These are phyloP conservation scores for Macrosiphum euphorbiae DNA, from an alignment of 2,888 invertebrate genomes.

Conservation along the genomic window DNA sequence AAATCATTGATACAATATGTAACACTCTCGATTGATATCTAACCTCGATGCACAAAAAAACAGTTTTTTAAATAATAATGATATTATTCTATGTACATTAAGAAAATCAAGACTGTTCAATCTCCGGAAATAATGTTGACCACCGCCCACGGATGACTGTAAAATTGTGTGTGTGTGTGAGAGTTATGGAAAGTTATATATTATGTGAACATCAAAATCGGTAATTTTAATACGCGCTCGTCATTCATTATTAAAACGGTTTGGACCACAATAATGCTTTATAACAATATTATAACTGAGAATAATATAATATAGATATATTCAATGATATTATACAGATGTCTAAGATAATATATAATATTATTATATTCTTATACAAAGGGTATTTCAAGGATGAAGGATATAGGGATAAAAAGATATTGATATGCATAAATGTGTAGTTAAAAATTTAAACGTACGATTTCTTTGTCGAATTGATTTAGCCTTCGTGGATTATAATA, in stretches of 20 bases:
- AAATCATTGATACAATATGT: not conserved
- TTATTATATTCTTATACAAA: not conserved
- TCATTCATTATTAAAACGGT: not conserved
- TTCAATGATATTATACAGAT: not conserved
- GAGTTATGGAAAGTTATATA: not conserved
- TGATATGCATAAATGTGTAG: not conserved
- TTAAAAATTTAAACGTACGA: not conserved
- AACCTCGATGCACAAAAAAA: not conserved
- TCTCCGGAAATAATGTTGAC: not conserved
- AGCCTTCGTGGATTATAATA: slow-evolving; percentile 22
- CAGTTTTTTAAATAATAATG: not conserved
- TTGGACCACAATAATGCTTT: not conserved
- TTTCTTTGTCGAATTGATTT: slow-evolving; percentile 22
- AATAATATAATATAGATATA: no score
- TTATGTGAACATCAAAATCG: not conserved
- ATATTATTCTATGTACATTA: not conserved
- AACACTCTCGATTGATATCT: not conserved
- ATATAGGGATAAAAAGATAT: not conserved
- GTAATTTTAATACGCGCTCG: not conserved
- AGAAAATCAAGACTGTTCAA: not conserved
- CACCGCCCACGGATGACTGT: not conserved
- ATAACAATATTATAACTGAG: no score
- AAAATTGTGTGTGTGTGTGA: not conserved
- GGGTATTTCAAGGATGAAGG: slow-evolving; percentile 20
- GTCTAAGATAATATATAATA: not conserved